These are phyloP conservation scores for Genyomyrus donnyi DNA, from an alignment of 2,113 vertebrate species.

Conservation along the genomic window DNA sequence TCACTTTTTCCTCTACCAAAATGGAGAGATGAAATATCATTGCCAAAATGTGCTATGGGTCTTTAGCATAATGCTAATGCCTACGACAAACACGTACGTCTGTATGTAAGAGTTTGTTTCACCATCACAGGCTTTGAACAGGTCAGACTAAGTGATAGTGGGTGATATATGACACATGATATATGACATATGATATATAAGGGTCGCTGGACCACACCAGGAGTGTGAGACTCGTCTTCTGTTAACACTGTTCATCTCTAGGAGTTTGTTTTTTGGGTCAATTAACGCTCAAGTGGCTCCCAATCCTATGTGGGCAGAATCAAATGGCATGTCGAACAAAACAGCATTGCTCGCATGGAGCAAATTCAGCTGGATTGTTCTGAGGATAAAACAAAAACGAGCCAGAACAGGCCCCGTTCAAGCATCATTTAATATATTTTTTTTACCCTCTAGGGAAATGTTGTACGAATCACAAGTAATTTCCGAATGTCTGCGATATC, in stretches of 20 bases:
- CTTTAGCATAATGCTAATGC: background rate
- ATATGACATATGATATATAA: background rate
- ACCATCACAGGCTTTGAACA: background rate
- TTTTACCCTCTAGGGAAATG: background rate
- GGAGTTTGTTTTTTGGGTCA: background rate
- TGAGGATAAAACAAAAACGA: background rate
- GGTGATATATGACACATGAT: background rate
- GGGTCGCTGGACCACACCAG: background rate
- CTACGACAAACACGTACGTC: background rate
- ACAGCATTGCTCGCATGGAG: background rate
- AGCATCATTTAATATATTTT: background rate
- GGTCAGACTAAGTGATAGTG: background rate
- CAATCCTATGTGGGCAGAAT: background rate
- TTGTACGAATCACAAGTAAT: background rate
- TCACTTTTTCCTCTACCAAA: background rate
- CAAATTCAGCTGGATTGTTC: background rate
- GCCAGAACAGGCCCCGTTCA: background rate
- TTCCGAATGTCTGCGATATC: background rate
- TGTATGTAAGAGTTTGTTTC: background rate
- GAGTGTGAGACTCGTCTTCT: background rate
- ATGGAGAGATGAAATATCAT: background rate
- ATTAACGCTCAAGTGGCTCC: background rate
- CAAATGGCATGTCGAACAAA: background rate
- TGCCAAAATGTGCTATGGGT: background rate
- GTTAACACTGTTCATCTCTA: background rate